Conservation (phyloP, 2,113 vertebrate genomes). For the Campylorhamphus procurvoides region DNA sequence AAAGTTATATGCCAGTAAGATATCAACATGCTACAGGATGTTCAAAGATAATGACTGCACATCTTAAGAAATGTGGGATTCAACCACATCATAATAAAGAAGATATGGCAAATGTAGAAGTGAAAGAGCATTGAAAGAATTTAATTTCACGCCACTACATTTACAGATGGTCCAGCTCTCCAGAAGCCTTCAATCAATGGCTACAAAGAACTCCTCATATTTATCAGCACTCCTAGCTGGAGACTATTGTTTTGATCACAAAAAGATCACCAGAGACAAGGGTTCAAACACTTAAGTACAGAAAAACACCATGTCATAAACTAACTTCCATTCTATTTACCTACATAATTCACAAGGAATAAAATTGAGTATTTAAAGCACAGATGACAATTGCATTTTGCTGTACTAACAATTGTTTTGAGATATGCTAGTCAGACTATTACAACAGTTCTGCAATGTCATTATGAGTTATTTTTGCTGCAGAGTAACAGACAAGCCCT, state of each 20-base stretch:
- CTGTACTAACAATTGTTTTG: not conserved
- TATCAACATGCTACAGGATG: not conserved
- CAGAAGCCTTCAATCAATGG: not conserved
- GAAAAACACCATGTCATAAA: not conserved
- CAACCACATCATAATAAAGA: not conserved
- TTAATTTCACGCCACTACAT: not conserved
- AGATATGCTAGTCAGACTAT: not conserved
- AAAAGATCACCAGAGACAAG: not conserved
- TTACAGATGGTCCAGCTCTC: not conserved
- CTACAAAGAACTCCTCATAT: not conserved
- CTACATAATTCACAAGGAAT: not conserved
- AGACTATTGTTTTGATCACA: not conserved
- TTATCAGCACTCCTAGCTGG: not conserved
- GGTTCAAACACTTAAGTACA: not conserved
- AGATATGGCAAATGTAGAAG: not conserved
- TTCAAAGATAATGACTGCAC: not conserved
- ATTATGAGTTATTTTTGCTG: not conserved
- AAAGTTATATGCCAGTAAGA: not conserved
- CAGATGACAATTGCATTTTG: not conserved
- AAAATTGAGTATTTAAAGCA: not conserved
- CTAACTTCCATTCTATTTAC: not conserved
- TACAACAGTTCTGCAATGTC: not conserved
- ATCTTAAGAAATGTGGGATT: not conserved
- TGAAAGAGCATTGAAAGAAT: not conserved
- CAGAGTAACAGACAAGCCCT: not conserved